Base-by-base conservation (phyloP, 2,888 invertebrate genomes). In the Syritta pipiens region DNA sequence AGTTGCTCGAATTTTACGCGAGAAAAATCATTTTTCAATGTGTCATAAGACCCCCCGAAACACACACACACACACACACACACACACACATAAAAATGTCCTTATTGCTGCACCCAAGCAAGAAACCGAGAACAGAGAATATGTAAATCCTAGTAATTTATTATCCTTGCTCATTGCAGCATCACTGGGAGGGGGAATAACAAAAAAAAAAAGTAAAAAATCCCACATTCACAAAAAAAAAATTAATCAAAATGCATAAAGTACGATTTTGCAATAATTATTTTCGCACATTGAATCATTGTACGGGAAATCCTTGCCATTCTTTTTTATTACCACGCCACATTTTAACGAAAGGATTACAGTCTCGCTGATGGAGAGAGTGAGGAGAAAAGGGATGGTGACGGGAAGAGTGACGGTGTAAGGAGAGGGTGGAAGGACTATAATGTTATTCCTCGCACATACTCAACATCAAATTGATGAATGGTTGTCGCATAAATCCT, bases 381-480 rank as follows among this genome's bases (percentile, higher is more conserved):
- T n/a, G n/a, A n/a, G n/a, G n/a, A n/a, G n/a, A n/a, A n/a, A n/a
- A n/a, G n/a, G n/a, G n/a, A n/a, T n/a, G n/a, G n/a, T n/a, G n/a
- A n/a, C n/a, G 35, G 2, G 3, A 12, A 10, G 14, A 0, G 4
- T 1, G 12, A 17, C 28, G 10, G 4, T 9, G 7, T 17, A 55
- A 37, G 40, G 26, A 14, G 62, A 60, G 19, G 12, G 10, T 4
- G 12, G 19, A 51, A 12, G 7, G 30, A 42, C 35, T 17, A 53
- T 62, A 55, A 62, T 67, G 40, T 28, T 57, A 79, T 79, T 74
- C 79, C 67, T 79, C 49, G 62, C 74, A 79, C 79, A 79, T 74
- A 79, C 60, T 74, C 79, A 79, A 67, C 79, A 79, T 79, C 74
- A 79, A 74, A 72, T 79, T 79, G 79, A 79, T 79, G 79, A 74